Evolutionary conservation across 2,113 vertebrate genomes (phyloP).

Genomic region (Pseudonaja textilis): DNA sequence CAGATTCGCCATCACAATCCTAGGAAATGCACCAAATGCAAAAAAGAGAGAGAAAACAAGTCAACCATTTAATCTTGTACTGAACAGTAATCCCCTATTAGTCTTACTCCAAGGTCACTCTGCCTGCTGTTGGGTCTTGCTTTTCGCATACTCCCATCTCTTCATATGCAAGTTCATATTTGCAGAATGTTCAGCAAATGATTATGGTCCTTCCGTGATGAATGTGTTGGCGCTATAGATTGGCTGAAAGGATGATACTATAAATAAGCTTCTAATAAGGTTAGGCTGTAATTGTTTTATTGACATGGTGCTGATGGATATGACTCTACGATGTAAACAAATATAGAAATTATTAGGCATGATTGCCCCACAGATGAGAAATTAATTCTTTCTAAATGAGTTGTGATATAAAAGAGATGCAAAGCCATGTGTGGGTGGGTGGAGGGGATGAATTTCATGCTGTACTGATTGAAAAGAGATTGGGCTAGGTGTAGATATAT

Average conservation of each 20-base stretch:
- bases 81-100: too few relatives aligned
- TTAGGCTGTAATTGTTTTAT: conserved; percentile 35
- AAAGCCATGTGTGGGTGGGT: background rate
- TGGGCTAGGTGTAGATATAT: background rate
- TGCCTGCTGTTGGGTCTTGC: background rate
- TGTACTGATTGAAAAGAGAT: conserved; percentile 35
- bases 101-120: background rate
- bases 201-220: background rate
- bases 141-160: background rate
- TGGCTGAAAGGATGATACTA: conserved; percentile 18
- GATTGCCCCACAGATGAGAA: conserved; percentile 38
- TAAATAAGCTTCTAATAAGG: conserved; percentile 26
- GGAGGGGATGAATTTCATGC: background rate
- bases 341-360: conserved; percentile 48
- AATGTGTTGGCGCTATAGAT: background rate
- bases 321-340: conserved; percentile 49
- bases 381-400: conserved; percentile 42
- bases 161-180: background rate
- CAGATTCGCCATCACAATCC: too few relatives aligned
- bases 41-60: background rate
- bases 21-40: background rate
- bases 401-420: conserved; percentile 20
- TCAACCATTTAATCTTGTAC: background rate
- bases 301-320: conserved; percentile 39
- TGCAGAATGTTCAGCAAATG: background rate